Evolutionary conservation across 2,113 vertebrate genomes (phyloP).

Genomic region (Eolophus roseicapilla): DNA sequence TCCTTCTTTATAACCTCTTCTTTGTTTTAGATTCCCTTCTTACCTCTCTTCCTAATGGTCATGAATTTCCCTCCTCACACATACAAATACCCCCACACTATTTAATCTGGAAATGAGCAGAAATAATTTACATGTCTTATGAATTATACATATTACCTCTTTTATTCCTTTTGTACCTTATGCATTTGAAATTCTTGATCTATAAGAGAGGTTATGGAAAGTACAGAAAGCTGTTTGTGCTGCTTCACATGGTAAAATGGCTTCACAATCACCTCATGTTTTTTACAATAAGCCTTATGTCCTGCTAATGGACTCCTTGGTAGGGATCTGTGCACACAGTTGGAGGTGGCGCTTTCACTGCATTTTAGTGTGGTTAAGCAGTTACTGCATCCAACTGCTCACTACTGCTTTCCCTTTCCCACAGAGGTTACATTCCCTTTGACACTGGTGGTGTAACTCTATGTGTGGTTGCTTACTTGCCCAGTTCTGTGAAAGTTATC

Average conservation of each 20-base stretch:
- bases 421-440: not conserved
- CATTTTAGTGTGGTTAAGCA: not conserved
- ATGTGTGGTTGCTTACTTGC: not conserved
- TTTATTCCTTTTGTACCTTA: not conserved
- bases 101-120: not conserved
- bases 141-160: not conserved
- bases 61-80: not conserved
- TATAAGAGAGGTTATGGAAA: not conserved
- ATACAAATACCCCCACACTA: not conserved
- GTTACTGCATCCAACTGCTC: not conserved
- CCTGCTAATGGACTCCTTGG: not conserved
- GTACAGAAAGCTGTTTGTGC: not conserved
- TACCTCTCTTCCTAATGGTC: not conserved
- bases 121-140: conserved; percentile 4
- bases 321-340: not conserved
- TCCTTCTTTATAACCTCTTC: not conserved
- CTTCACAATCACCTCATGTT: not conserved
- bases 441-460: not conserved
- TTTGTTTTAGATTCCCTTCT: not conserved
- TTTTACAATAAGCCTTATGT: not conserved
- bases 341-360: not conserved
- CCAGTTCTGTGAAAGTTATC: not conserved
- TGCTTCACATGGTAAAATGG: not conserved
- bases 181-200: not conserved
- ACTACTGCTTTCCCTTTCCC: not conserved